These are phyloP conservation scores for Prosopocoilus inquinatus DNA, from an alignment of 2,888 invertebrate species.

Conservation along the genomic window DNA sequence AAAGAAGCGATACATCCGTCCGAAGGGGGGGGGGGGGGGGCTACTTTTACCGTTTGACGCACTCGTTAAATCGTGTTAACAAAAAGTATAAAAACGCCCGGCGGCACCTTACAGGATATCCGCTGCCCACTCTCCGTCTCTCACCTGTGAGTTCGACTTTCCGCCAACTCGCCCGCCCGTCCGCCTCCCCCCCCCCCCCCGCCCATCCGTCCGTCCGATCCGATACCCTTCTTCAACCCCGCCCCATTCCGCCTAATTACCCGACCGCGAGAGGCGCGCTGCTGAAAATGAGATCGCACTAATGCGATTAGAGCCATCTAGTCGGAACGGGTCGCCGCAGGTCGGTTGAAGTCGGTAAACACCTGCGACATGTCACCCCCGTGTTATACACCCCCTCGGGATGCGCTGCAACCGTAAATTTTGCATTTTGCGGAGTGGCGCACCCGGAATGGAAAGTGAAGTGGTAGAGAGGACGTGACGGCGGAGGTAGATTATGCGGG, in stretches of 20 bases:
- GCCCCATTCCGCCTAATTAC: conserved; percentile 33
- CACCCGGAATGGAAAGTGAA: conserved; percentile 47
- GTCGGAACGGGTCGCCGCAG: conserved; percentile 16
- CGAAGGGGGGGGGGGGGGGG: no score
- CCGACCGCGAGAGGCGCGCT: conserved; percentile 36
- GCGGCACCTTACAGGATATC: conserved; percentile 26
- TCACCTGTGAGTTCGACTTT: conserved; percentile 22
- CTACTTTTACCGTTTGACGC: neutral
- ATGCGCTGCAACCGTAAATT: conserved; percentile 41
- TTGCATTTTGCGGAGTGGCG: conserved; percentile 41
- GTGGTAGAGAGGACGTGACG: conserved; percentile 51
- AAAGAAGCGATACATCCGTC: no score
- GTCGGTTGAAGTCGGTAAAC: conserved; percentile 32
- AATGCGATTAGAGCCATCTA: conserved; percentile 40
- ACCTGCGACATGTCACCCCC: conserved; percentile 48
- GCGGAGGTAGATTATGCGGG: conserved; percentile 1
- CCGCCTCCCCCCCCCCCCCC: neutral
- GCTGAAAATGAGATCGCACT: conserved; percentile 44
- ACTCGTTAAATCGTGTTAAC: neutral
- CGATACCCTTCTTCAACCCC: neutral
- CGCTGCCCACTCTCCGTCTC: conserved; percentile 21
- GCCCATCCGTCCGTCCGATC: neutral
- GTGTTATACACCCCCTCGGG: conserved; percentile 43
- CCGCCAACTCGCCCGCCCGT: neutral
- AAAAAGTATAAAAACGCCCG: conserved; percentile 14